These are phyloP conservation scores for Ennomos quercinarius DNA, from an alignment of 2,888 invertebrate genomes.

Conservation along the genomic window DNA sequence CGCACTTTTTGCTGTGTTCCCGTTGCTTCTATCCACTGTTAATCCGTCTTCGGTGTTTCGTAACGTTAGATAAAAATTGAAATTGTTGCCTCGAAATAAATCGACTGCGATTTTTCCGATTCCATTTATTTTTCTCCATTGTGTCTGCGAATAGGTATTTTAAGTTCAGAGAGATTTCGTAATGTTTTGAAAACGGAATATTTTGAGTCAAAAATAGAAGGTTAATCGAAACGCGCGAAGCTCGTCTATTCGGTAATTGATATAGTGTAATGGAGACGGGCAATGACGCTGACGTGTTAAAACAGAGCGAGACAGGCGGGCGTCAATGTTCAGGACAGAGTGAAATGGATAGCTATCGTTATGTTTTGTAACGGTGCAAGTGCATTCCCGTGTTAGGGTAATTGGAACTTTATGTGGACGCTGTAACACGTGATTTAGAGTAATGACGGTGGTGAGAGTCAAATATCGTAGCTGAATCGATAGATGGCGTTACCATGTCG, in stretches of 20 bases:
- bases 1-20: slow-evolving; percentile 70
- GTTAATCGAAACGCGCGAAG: slow-evolving; percentile 50
- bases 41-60: slow-evolving; percentile 80
- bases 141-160: slow-evolving; percentile 4
- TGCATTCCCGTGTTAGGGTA: slow-evolving; percentile 66
- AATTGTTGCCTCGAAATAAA: slow-evolving; percentile 36
- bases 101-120: slow-evolving; percentile 34
- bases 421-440: slow-evolving; percentile 55
- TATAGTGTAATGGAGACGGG: slow-evolving; percentile 83
- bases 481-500: slow-evolving; percentile 71
- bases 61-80: slow-evolving; percentile 71
- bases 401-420: slow-evolving; percentile 66
- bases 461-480: slow-evolving; percentile 30
- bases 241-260: slow-evolving; percentile 69
- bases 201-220: slow-evolving; percentile 35
- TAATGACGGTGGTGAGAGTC: slow-evolving; percentile 30
- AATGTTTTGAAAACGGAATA: slow-evolving; percentile 11
- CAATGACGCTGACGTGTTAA: slow-evolving; percentile 77
- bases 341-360: slow-evolving; percentile 67
- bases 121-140: slow-evolving; percentile 25
- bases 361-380: slow-evolving; percentile 68
- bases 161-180: slow-evolving; percentile 5
- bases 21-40: slow-evolving; percentile 69
- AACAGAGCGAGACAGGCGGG: slow-evolving; percentile 71
- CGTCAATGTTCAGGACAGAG: slow-evolving; percentile 61